Evolutionary conservation across 2,888 invertebrate genomes (phyloP).

Genomic region (Philaethria dido): DNA sequence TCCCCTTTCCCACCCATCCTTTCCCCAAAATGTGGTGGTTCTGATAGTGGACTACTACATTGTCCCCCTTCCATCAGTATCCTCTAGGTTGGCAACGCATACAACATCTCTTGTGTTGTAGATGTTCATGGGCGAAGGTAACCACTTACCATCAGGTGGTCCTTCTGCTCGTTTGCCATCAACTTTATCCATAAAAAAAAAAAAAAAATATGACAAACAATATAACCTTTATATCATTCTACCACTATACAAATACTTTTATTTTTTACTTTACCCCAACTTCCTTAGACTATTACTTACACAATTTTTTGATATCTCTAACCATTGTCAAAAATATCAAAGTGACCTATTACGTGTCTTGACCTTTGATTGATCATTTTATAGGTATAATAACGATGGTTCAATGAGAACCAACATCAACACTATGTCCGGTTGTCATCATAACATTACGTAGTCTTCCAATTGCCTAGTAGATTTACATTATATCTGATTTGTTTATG

Average conservation of each 20-base stretch:
- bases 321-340: constrained; percentile 7
- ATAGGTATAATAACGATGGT: constrained; percentile 7
- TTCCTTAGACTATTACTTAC: not conserved
- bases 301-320: not conserved
- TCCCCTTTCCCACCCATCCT: too few relatives aligned
- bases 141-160: too few relatives aligned
- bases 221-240: too few relatives aligned
- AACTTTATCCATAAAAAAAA: too few relatives aligned
- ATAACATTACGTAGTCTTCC: not conserved
- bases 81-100: too few relatives aligned
- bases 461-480: not conserved
- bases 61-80: too few relatives aligned
- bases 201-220: too few relatives aligned
- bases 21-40: too few relatives aligned
- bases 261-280: not conserved
- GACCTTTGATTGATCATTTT: constrained; percentile 21
- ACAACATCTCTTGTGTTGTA: too few relatives aligned
- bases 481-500: constrained; percentile 2
- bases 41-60: too few relatives aligned
- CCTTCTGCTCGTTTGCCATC: too few relatives aligned
- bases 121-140: too few relatives aligned
- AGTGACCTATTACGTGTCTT: constrained; percentile 15
- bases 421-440: constrained; percentile 10
- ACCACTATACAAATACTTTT: not conserved
- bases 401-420: constrained; percentile 1